Evolutionary conservation across 53 echinoderm and acorn worm species (phyloP).

Genomic region (Holothuria leucospilota): DNA sequence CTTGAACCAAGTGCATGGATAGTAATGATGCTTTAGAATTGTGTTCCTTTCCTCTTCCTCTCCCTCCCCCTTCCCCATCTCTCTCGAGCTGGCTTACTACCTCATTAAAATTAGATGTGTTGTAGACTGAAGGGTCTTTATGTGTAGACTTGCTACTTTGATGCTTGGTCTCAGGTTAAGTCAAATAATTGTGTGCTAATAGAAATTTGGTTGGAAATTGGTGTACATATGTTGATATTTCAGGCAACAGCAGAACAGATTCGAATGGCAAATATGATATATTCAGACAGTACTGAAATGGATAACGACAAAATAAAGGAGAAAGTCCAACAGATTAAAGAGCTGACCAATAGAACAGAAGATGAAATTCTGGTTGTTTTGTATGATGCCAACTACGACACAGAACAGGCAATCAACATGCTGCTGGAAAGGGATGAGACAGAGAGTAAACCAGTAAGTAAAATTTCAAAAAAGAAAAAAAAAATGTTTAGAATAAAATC

Average conservation of each 20-base stretch:
- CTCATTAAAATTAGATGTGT: too few relatives aligned
- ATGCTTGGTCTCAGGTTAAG: too few relatives aligned
- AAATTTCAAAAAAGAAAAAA: slow-evolving; percentile 25
- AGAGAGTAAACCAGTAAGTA: slow-evolving; percentile 35
- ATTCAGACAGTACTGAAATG: slow-evolving; percentile 65
- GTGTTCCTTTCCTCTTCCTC: too few relatives aligned
- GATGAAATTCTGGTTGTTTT: slow-evolving; percentile 92
- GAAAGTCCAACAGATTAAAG: slow-evolving; percentile 68
- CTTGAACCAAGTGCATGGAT: too few relatives aligned
- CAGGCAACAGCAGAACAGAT: slow-evolving; percentile 92
- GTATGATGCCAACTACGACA: slow-evolving; percentile 90
- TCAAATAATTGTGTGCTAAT: too few relatives aligned
- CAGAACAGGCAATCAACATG: slow-evolving; percentile 91
- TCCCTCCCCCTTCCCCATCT: too few relatives aligned
- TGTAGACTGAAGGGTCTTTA: too few relatives aligned
- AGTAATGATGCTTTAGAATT: too few relatives aligned
- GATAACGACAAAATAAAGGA: slow-evolving; percentile 62
- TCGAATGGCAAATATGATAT: slow-evolving; percentile 78
- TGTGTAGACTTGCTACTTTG: too few relatives aligned
- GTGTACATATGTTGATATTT: not conserved
- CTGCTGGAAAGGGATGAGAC: slow-evolving; percentile 88
- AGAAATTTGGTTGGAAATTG: too few relatives aligned
- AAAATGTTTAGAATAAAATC: slow-evolving; percentile 20
- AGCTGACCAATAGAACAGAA: slow-evolving; percentile 85
- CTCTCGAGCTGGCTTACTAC: too few relatives aligned